Evolutionary conservation across 2,797 vertebrate genomes (phyloP), one percentile per base, ranked within the genome.

Genomic region (Pyrocephalus nanus): DNA sequence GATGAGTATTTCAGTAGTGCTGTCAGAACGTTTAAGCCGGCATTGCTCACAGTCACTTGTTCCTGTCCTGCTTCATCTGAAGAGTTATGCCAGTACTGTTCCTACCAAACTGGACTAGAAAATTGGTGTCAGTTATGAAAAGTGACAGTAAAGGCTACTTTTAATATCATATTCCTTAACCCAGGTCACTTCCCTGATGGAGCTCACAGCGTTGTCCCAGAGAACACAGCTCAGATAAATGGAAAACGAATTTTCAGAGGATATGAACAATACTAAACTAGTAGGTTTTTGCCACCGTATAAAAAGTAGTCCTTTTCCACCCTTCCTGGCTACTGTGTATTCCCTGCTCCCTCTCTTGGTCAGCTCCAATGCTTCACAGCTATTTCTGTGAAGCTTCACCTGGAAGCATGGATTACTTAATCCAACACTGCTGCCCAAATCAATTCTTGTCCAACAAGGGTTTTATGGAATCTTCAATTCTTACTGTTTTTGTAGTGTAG

Each of bases 1-100:
- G 76, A 96, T 94, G 94, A 95, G 55, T 94, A 86, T 95, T 96
- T 90, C 96, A 96, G 92, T 76, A 45, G 67, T 53, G 76, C 93
- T 95, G 93, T 95, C 83, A 64, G 86, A 96, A 86, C 14, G 4
- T 64, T 96, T 96, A 92, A 81, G 43, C 58, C 60, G 34, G 34
- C 42, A n/a, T 50, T 77, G 82, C 75, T 88, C 62, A 36, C 43
- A 92, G 76, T 65, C 82, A 86, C 83, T 93, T 92, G 27, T 73
- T 86, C 47, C 76, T 77, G 36, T 69, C 70, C 73, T 72, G 16
- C 51, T 86, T 84, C 32, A 36, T 94, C 40, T 75, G 50, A 40
- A 83, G 65, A 50, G 54, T 80, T 90, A 45, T 6, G 18, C 53
- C 34, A 54, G 20, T 48, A 27, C 30, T 43, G 7, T 86, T 78